Evolutionary conservation across 2,113 vertebrate genomes (phyloP).

Genomic region (Trichechus manatus): DNA sequence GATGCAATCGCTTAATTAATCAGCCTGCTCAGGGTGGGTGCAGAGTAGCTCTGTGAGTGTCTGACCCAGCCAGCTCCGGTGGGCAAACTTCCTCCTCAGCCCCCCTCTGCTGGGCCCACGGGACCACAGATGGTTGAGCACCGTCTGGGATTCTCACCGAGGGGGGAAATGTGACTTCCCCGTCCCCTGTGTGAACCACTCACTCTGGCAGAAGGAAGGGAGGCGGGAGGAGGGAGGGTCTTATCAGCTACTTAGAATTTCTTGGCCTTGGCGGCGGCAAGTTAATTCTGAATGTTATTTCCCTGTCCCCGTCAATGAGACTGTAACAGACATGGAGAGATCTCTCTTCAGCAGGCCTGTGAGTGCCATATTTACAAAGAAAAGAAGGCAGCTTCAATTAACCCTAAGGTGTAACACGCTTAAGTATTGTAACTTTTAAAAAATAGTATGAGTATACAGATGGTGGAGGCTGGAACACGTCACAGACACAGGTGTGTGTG

Average conservation of each 20-base stretch:
- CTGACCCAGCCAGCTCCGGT: conserved; percentile 81
- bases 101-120: conserved; percentile 73
- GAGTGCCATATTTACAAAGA: conserved; percentile 67
- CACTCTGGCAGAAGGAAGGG: conserved; percentile 78
- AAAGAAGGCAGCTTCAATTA: conserved; percentile 61
- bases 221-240: conserved; percentile 30
- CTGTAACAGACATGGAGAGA: conserved; percentile 64
- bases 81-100: conserved; percentile 74
- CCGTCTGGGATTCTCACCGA: conserved; percentile 80
- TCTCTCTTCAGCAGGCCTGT: conserved; percentile 66
- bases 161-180: conserved; percentile 75
- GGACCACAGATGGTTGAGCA: conserved; percentile 88
- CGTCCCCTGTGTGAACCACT: conserved; percentile 83
- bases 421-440: conserved; percentile 64
- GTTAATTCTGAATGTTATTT: conserved; percentile 69
- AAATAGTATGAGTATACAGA: neutral
- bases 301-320: conserved; percentile 79
- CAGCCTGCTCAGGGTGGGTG: conserved; percentile 78
- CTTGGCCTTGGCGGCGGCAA: conserved; percentile 75
- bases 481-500: neutral
- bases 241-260: conserved; percentile 78
- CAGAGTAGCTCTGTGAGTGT: conserved; percentile 66
- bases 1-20: conserved; percentile 84
- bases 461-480: neutral
- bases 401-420: conserved; percentile 53